Percentiles rank a stretch among this genome's conserved stretches.
Evolutionary conservation across 2,888 invertebrate species (phyloP).

Genomic region (Stegana nigrithorax): DNA sequence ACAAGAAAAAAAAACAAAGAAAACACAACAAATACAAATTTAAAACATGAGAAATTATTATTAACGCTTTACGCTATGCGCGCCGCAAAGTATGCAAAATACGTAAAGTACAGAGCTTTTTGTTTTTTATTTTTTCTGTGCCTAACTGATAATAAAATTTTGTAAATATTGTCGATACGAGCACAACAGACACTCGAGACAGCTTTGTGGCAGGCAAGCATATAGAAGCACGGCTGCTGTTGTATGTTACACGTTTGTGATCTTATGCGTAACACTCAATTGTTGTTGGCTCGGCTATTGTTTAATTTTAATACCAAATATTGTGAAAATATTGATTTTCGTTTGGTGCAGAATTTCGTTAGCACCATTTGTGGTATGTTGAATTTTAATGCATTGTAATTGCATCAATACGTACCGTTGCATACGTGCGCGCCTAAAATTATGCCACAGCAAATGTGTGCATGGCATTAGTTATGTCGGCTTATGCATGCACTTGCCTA

Average conservation of each 20-base stretch:
- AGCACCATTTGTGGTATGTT: neutral
- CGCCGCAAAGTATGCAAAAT: conserved; percentile 23
- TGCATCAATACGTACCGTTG: neutral
- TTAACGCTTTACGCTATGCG: neutral
- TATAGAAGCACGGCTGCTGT: too few species aligned
- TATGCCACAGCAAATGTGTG: conserved; percentile 8
- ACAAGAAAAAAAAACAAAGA: neutral
- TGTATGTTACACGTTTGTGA: too few species aligned
- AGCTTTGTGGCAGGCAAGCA: neutral
- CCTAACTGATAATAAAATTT: conserved; percentile 4
- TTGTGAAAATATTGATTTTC: conserved; percentile 20
- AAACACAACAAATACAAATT: too few species aligned
- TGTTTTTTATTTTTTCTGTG: neutral
- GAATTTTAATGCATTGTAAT: conserved; percentile 13
- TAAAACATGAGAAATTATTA: too few species aligned
- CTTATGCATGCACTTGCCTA: conserved; percentile 30
- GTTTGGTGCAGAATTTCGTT: neutral
- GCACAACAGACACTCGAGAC: neutral
- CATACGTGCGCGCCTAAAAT: conserved; percentile 5
- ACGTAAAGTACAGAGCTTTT: neutral
- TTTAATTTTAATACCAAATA: conserved; percentile 17
- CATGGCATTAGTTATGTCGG: neutral
- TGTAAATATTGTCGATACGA: neutral
- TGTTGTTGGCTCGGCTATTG: neutral
- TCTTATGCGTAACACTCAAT: too few species aligned